Percentiles rank a stretch among this genome's conserved stretches.
Conservation (phyloP, 1,140 invertebrate species). For the Apis florea region DNA sequence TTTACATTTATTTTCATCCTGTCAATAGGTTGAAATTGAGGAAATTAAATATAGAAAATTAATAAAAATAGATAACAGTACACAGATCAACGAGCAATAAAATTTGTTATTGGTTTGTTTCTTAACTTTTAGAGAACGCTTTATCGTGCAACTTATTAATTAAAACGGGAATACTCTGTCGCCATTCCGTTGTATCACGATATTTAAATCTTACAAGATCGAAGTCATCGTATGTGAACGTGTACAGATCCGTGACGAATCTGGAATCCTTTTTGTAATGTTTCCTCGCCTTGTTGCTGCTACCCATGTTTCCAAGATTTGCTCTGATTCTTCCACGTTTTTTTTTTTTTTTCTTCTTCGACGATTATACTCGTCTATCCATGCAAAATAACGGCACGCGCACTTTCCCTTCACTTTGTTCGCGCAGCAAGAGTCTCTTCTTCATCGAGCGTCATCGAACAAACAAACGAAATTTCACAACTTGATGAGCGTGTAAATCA, state of each 20-base stretch:
- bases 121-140: too few species aligned
- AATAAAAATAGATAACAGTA: too few species aligned
- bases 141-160: too few species aligned
- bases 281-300: slow-evolving; percentile 77
- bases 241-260: slow-evolving; percentile 91
- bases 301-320: slow-evolving; percentile 70
- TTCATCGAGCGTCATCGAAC: neutral
- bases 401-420: neutral
- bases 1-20: too few species aligned
- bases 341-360: neutral
- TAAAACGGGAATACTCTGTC: neutral
- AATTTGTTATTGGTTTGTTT: too few species aligned
- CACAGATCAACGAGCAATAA: too few species aligned
- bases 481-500: too few species aligned
- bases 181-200: slow-evolving; percentile 19
- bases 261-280: slow-evolving; percentile 93
- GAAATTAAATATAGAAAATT: too few species aligned
- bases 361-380: neutral
- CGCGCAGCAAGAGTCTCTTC: slow-evolving; percentile 5
- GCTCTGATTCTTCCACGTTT: slow-evolving; percentile 16
- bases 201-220: slow-evolving; percentile 71
- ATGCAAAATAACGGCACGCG: neutral
- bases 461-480: too few species aligned
- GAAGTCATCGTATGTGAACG: slow-evolving; percentile 89
- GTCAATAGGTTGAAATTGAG: too few species aligned